Evolutionary conservation across 2,888 invertebrate species (phyloP), one percentile per base, ranked within the genome.

Genomic region (Metalampra italica): DNA sequence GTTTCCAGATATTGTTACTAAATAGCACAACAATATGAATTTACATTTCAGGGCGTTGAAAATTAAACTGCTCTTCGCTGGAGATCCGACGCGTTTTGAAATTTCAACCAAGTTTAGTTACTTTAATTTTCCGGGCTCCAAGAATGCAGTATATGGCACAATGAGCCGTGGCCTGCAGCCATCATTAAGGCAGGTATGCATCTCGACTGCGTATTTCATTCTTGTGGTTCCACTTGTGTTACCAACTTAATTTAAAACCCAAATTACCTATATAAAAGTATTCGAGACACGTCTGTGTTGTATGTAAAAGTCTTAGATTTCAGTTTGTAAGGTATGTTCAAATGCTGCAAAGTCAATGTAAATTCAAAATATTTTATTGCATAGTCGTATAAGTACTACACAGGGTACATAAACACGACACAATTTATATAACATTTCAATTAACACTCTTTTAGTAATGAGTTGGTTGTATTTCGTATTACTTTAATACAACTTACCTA

Each of bases 101-200:
- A 58, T 71, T 68, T 64, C 59, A 62, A 63, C 64, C 70, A 79
- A 82, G 77, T 82, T 82, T 69, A 65, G 74, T 66, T 63, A 65
- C 61, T 69, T 76, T 86, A 83, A 86, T 85, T 85, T 85, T 86
- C 85, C 83, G 82, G 82, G 60, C 67, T 58, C 60, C 62, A 64
- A 59, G 54, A 53, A 46, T 46, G 66, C 71, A 60, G 62, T 66
- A 62, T 65, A 57, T 63, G 58, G 62, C 57, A 82, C 78, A 82
- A 85, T 84, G 73, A 69, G 61, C 55, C 55, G 57, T 66, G 60
- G 77, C 82, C 80, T 56, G 68, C 64, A 72, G 82, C 74, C 71
- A 81, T 82, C 74, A 79, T 82, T 82, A 82, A 74, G 73, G 69
- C 71, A 69, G 70, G 66, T 68, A 64, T 65, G 65, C 62, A 55